A percentile compares a stretch with the other conserved stretches of the same genome.
These are phyloP conservation scores for Epistrophe eligans DNA, from an alignment of 2,888 invertebrate species.

Conservation along the genomic window DNA sequence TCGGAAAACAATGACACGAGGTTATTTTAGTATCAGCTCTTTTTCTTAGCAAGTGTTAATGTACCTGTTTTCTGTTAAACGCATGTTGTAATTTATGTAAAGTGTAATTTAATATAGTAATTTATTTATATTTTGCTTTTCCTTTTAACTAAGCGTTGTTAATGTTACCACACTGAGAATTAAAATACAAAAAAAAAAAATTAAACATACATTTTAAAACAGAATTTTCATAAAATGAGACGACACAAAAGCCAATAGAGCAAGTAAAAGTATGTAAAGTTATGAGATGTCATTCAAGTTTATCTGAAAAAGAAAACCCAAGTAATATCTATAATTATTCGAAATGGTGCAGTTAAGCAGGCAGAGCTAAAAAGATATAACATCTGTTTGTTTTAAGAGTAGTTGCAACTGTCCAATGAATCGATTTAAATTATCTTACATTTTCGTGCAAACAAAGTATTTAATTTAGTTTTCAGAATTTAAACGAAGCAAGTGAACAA, in stretches of 20 bases:
- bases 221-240: neutral
- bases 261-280: conserved; percentile 31
- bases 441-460: neutral
- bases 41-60: conserved; percentile 63
- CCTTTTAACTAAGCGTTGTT: neutral
- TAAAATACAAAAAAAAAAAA: neutral
- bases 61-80: conserved; percentile 54
- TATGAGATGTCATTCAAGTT: conserved; percentile 40
- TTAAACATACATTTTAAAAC: conserved; percentile 2
- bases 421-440: conserved; percentile 24
- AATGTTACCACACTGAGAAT: neutral
- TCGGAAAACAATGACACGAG: conserved; percentile 73
- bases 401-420: conserved; percentile 16
- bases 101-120: conserved; percentile 42
- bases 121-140: neutral
- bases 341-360: conserved; percentile 1
- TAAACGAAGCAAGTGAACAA: neutral
- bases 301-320: conserved; percentile 22
- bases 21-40: conserved; percentile 71
- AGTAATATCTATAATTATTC: conserved; percentile 30
- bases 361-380: conserved; percentile 8
- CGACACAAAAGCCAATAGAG: neutral
- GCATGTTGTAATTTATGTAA: conserved; percentile 46
- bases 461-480: neutral
- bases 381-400: conserved; percentile 9